Evolutionary conservation across 2,888 invertebrate species (phyloP), one percentile per base, ranked within the genome.

Genomic region (Pharmacophagus antenor): DNA sequence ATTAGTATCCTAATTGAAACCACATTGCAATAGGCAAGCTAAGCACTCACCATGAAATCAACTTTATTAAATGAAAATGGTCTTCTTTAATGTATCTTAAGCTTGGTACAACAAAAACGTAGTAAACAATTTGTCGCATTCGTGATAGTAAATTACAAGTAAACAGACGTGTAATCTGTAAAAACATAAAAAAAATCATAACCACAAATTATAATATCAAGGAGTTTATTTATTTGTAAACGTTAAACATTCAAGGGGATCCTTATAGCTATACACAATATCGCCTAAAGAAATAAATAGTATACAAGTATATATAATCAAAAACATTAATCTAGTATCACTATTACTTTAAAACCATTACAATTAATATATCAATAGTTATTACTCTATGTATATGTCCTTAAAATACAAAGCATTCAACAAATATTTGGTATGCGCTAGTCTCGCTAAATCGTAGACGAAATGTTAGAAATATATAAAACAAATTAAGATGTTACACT

Each of bases 321-420:
- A 77, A 84, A 84, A 83, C 77, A 74, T 82, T 84, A 88, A 63
- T 77, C 88, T 89, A 89, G 73, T 89, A 89, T 88, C 89, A 89
- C 89, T 89, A 89, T 84, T 71, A 78, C 72, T 77, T 78, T 81
- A 85, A 78, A 87, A 82, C 72, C 70, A 73, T 71, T 63, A 65
- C 55, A 67, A 69, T 70, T 74, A 65, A 63, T 70, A 69, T 74
- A 69, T 66, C 69, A 67, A 65, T 70, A 76, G 71, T n/a, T 74
- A 49, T 59, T 55, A 51, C 69, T 64, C 67, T 67, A 63, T 50
- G 62, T 48, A 67, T 51, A 67, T n/a, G n/a, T n/a, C n/a, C 63
- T 67, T 63, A 68, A 68, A 66, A 67, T 66, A 69, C 70, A 63
- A 70, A 62, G 66, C 67, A 70, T 71, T 67, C 63, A 70, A 74